These are phyloP conservation scores for Eupeodes latifasciatus DNA, from an alignment of 2,888 invertebrate genomes.

Conservation along the genomic window DNA sequence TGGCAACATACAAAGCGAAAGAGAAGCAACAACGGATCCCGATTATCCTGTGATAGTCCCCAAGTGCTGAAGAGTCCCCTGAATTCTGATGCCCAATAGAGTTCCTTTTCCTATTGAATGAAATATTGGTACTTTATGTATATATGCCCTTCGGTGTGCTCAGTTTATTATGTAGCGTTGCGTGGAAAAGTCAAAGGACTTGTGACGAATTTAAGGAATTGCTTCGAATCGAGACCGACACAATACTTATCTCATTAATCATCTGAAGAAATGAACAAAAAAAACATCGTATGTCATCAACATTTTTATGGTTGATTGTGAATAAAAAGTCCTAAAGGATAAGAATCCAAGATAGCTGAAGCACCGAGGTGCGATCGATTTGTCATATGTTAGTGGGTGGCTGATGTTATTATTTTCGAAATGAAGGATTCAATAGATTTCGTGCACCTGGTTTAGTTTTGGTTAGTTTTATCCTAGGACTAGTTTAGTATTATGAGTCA, in stretches of 20 bases:
- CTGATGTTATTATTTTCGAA: slow-evolving; percentile 37
- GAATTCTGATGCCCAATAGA: slow-evolving; percentile 30
- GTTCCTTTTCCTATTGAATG: slow-evolving; percentile 46
- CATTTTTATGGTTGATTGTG: slow-evolving; percentile 72
- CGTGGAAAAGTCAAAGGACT: slow-evolving; percentile 74
- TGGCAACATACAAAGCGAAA: slow-evolving; percentile 47
- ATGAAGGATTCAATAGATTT: slow-evolving; percentile 43
- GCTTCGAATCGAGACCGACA: slow-evolving; percentile 41
- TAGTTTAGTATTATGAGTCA: background rate
- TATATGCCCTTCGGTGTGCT: slow-evolving; percentile 53
- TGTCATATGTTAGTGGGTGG: slow-evolving; percentile 72
- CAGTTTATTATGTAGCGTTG: slow-evolving; percentile 71
- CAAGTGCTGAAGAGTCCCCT: slow-evolving; percentile 53
- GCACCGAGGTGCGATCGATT: slow-evolving; percentile 74
- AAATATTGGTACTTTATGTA: slow-evolving; percentile 4
- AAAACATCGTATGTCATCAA: slow-evolving; percentile 70
- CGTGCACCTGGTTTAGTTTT: slow-evolving; percentile 49
- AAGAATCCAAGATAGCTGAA: slow-evolving; percentile 33
- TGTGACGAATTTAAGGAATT: slow-evolving; percentile 70
- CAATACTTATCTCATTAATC: slow-evolving; percentile 73
- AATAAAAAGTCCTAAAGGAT: slow-evolving; percentile 47
- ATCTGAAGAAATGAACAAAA: slow-evolving; percentile 58
- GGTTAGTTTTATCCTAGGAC: background rate
- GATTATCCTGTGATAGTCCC: slow-evolving; percentile 69
- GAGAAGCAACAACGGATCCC: slow-evolving; percentile 63